A percentile compares a stretch with the other conserved stretches of the same genome.
These are phyloP conservation scores for Hirtodrosophila histrioides DNA, from an alignment of 2,888 invertebrate species.

Conservation along the genomic window DNA sequence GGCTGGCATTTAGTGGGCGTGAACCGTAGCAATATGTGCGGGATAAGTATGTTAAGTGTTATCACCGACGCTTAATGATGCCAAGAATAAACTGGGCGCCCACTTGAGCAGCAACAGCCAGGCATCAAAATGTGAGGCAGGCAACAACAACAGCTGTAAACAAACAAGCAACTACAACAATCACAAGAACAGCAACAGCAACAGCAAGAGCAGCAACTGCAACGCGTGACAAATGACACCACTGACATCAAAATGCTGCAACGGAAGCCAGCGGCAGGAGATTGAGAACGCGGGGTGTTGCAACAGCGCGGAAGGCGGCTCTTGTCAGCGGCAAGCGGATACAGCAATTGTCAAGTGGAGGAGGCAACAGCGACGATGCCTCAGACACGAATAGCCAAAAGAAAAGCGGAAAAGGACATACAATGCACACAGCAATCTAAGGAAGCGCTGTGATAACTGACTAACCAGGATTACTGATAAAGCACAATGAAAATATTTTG, in stretches of 20 bases:
- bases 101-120: slow-evolving; percentile 48
- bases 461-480: slow-evolving; percentile 7
- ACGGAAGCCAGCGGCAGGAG: slow-evolving; percentile 45
- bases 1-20: slow-evolving; percentile 60
- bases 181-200: slow-evolving; percentile 9
- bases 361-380: slow-evolving; percentile 21
- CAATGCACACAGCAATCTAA: slow-evolving; percentile 23
- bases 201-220: slow-evolving; percentile 36
- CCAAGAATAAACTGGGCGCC: slow-evolving; percentile 71
- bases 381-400: slow-evolving; percentile 25
- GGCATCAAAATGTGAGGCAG: slow-evolving; percentile 14
- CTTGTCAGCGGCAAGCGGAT: slow-evolving; percentile 71
- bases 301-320: not conserved
- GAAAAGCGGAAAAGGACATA: slow-evolving; percentile 27
- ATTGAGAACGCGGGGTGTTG: no score
- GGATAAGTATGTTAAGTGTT: slow-evolving; percentile 71
- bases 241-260: slow-evolving; percentile 70
- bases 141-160: slow-evolving; percentile 34
- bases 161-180: slow-evolving; percentile 46
- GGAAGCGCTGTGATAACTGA: slow-evolving; percentile 23
- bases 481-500: not conserved
- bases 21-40: slow-evolving; percentile 14
- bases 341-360: slow-evolving; percentile 71
- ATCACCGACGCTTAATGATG: slow-evolving; percentile 74
- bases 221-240: slow-evolving; percentile 75